Conservation (phyloP, 2,113 vertebrate genomes). For the Menura novaehollandiae region DNA sequence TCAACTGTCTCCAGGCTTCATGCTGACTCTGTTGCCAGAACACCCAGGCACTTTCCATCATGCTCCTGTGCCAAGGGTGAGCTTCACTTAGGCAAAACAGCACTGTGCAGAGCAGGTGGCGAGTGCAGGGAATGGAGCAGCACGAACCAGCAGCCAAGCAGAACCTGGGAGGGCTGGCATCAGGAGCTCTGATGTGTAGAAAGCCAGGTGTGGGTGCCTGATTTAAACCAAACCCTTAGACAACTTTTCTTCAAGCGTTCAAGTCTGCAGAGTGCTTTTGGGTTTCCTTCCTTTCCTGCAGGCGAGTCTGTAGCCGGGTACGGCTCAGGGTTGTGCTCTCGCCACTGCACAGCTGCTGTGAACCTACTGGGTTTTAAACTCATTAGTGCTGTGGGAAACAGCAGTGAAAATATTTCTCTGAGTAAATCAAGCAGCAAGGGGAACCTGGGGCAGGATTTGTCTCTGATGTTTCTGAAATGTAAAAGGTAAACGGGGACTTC, state of each 20-base stretch:
- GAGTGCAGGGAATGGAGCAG: neutral
- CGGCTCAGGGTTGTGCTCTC: neutral
- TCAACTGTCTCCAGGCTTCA: neutral
- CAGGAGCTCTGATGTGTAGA: neutral
- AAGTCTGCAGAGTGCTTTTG: neutral
- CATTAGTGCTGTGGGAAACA: neutral
- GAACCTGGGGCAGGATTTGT: neutral
- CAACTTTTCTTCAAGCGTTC: neutral
- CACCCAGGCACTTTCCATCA: neutral
- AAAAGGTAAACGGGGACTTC: neutral
- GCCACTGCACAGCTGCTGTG: accelerated
- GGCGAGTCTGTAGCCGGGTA: accelerated
- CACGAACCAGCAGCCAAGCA: neutral
- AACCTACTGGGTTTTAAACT: neutral
- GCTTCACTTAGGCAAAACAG: neutral
- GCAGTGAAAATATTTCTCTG: neutral
- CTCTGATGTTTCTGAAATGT: neutral
- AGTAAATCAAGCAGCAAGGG: neutral
- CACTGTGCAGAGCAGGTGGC: neutral
- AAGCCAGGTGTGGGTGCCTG: neutral
- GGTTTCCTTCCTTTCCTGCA: neutral
- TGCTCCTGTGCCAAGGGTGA: neutral
- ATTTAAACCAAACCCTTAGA: neutral
- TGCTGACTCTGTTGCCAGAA: neutral
- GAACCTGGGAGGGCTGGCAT: neutral